phyloP scores from a whole-genome alignment of 2,797 vertebrate species.

The Sebastes hubbsi region DNA sequence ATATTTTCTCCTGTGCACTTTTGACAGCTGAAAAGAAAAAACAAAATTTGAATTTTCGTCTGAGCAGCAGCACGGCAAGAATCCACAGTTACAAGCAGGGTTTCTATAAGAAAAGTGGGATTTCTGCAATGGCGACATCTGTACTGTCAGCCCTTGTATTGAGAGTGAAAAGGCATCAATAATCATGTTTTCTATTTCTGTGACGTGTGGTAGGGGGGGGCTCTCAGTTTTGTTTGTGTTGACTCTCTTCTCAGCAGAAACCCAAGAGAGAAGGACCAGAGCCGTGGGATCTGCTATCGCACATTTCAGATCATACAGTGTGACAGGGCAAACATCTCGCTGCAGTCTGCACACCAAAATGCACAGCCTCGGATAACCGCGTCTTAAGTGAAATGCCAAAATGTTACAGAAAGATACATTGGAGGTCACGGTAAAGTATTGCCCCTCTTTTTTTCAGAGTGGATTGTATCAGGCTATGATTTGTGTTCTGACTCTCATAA shows the following conservation, averaged over 20 bases:
- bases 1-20: slow-evolving; percentile 46
- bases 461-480: slow-evolving; percentile 59
- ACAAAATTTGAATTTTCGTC: slow-evolving; percentile 47
- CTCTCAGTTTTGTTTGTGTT: slow-evolving; percentile 16
- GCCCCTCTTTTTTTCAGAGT: slow-evolving; percentile 27
- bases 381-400: slow-evolving; percentile 69
- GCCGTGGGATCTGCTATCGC: slow-evolving; percentile 19
- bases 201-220: not conserved
- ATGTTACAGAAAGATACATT: slow-evolving; percentile 59
- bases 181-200: slow-evolving; percentile 52
- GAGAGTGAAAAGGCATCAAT: slow-evolving; percentile 55
- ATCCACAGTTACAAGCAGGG: not conserved
- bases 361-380: slow-evolving; percentile 26
- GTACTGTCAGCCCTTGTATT: slow-evolving; percentile 22
- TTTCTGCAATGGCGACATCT: slow-evolving; percentile 45
- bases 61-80: slow-evolving; percentile 34
- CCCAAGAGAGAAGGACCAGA: slow-evolving; percentile 27
- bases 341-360: slow-evolving; percentile 23
- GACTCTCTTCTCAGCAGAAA: slow-evolving; percentile 13
- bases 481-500: slow-evolving; percentile 66
- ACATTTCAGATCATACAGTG: slow-evolving; percentile 31
- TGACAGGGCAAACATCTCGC: slow-evolving; percentile 30
- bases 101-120: slow-evolving; percentile 19
- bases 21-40: slow-evolving; percentile 52
- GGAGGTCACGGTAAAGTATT: slow-evolving; percentile 33